A percentile compares a stretch with the other conserved stretches of the same genome.
Conservation (phyloP, 2,888 invertebrate genomes). For the Chaetogeoica ovagalla region DNA sequence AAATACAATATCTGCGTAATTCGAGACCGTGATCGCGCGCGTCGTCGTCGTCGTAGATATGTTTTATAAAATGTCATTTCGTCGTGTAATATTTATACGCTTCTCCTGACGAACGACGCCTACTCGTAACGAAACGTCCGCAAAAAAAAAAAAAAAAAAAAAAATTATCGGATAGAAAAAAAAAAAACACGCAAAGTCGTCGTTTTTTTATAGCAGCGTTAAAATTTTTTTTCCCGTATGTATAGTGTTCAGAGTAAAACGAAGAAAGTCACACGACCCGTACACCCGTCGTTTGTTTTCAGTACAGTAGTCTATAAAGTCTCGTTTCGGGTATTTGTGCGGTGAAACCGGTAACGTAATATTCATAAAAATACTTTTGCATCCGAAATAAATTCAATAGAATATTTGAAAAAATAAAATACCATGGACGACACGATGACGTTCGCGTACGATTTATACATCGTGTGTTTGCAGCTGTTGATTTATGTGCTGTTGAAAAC, state of each 20-base stretch:
- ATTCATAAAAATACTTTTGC: background rate
- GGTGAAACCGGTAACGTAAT: too few species aligned
- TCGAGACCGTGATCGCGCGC: background rate
- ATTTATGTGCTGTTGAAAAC: conserved; percentile 9
- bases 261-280: too few species aligned
- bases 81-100: too few species aligned
- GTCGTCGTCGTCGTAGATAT: background rate
- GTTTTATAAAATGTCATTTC: too few species aligned
- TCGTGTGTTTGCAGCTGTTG: conserved; percentile 20
- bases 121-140: background rate
- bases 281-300: background rate
- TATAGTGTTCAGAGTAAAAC: too few species aligned
- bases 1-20: conserved; percentile 23
- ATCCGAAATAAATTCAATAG: too few species aligned
- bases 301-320: too few species aligned
- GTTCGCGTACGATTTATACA: conserved; percentile 15
- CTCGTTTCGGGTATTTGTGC: too few species aligned
- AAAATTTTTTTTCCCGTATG: too few species aligned
- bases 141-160: background rate
- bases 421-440: background rate
- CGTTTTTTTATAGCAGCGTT: background rate
- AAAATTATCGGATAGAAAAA: background rate
- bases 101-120: too few species aligned
- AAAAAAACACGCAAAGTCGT: background rate
- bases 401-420: background rate